Evolutionary conservation across 2,888 invertebrate genomes (phyloP), one percentile per base, ranked within the genome.

Genomic region (Meandrusa payeni): DNA sequence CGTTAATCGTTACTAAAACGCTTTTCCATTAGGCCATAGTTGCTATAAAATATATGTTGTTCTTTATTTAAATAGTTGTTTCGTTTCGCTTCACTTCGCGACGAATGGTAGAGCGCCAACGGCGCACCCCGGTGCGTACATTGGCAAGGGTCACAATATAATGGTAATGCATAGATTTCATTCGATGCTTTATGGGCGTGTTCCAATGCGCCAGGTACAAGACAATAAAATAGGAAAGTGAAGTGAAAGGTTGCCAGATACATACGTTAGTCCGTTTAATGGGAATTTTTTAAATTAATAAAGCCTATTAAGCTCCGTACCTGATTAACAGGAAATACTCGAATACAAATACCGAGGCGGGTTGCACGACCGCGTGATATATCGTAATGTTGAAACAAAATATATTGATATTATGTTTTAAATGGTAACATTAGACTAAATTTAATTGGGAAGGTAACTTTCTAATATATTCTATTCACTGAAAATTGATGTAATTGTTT

Each of bases 161-260:
- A 22, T 58, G 53, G 56, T 44, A 15, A 13, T 17, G 7, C 26
- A 41, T 50, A 59, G 61, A 57, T 64, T 72, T 70, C 65, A 68
- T 64, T 63, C 55, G 57, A 59, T 64, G 48, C 55, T 73, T 76
- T 73, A 75, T 69, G 59, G 64, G 48, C 57, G 50, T 64, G 66
- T 70, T 64, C 62, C 46, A 61, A 55, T 62, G 59, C 57, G 59
- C 54, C 55, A 54, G n/a, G 55, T 60, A 64, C 56, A 55, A 55
- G 59, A 69, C 63, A 64, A 63, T 74, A 66, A 75, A 74, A 74
- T 75, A 67, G 65, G 70, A 78, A 76, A 77, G 76, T 69, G 59
- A 60, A 42, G 55, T 52, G 53, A 55, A 52, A 54, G 57, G 44
- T 47, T 36, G 26, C 44, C 24, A 32, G 45, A 41, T 48, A 41